These are phyloP conservation scores for Passer montanus DNA, from an alignment of 2,113 vertebrate species.

Conservation along the genomic window DNA sequence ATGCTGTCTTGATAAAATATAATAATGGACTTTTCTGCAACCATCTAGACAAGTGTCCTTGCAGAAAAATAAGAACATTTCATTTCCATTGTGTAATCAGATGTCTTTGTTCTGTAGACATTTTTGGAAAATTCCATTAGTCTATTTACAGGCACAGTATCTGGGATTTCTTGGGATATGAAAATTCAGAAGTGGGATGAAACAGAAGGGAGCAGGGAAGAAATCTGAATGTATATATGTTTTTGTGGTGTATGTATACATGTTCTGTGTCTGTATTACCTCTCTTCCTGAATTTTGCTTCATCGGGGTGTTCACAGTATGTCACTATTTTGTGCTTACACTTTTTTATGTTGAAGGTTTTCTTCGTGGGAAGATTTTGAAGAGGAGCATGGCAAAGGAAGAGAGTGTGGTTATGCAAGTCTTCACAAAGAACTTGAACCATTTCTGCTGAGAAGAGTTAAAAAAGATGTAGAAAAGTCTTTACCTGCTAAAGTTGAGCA, in stretches of 20 bases:
- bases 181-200: neutral
- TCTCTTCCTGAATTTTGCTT: neutral
- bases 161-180: neutral
- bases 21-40: neutral
- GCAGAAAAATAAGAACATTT: neutral
- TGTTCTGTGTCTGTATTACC: neutral
- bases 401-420: constrained; percentile 95
- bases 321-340: neutral
- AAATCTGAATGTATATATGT: neutral
- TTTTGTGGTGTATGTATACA: neutral
- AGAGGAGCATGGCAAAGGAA: constrained; percentile 95
- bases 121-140: neutral
- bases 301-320: neutral
- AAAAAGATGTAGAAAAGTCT: constrained; percentile 98
- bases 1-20: neutral
- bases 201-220: neutral
- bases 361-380: constrained; percentile 98
- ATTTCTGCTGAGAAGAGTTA: constrained; percentile 93
- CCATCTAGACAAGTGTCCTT: neutral
- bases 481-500: constrained; percentile 98
- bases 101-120: neutral
- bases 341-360: constrained; percentile 80
- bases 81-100: neutral
- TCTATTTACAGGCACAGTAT: neutral
- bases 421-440: constrained; percentile 98